Percentiles rank a stretch among this genome's conserved stretches.
phyloP scores from a whole-genome alignment of 2,113 vertebrate species.

The Pseudonaja textilis region DNA sequence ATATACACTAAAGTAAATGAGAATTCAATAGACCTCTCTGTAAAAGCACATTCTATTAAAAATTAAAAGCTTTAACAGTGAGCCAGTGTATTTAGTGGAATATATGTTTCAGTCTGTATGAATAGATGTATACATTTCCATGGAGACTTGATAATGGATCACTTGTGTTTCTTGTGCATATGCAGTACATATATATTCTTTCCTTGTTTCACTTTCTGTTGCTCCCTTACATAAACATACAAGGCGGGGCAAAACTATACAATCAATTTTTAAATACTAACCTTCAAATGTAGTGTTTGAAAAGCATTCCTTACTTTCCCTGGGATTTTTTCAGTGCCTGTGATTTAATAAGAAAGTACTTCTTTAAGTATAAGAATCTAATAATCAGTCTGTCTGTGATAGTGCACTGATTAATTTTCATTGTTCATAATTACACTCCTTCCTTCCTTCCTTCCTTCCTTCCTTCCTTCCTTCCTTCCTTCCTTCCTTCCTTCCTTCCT shows the following conservation, averaged over 20 bases:
- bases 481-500: not conserved
- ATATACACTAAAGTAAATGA: not conserved
- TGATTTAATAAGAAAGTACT: not conserved
- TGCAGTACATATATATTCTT: not conserved
- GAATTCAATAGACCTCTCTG: not conserved
- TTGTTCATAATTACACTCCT: not conserved
- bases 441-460: not conserved
- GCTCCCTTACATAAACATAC: not conserved
- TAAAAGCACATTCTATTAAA: not conserved
- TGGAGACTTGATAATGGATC: not conserved
- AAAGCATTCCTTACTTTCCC: not conserved
- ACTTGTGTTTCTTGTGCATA: not conserved
- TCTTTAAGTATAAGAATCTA: not conserved
- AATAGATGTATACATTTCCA: not conserved
- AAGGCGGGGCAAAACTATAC: not conserved
- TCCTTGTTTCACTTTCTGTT: not conserved
- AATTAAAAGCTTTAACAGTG: not conserved
- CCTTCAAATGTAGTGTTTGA: not conserved
- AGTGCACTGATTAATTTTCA: not conserved
- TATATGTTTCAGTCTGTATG: not conserved
- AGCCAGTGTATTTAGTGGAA: not conserved
- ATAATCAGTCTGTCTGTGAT: not conserved
- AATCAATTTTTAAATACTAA: not conserved
- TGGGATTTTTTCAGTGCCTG: not conserved
- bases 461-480: too few relatives aligned